Base-by-base conservation (phyloP, 2,113 vertebrate species). In the Anoplopoma fimbria region DNA sequence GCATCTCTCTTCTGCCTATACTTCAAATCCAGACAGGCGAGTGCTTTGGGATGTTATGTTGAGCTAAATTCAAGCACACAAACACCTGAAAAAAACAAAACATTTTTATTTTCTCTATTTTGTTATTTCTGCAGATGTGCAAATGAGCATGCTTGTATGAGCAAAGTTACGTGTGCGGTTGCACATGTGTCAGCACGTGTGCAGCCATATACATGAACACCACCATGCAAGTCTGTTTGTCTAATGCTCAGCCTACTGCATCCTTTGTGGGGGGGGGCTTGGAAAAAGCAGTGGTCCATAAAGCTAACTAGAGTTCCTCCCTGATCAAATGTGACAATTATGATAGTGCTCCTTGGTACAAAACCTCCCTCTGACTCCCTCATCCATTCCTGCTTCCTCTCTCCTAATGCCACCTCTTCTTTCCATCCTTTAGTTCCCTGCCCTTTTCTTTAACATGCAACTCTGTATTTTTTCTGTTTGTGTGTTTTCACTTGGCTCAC, bases 271-370 rank as follows among this genome's bases (percentile, higher is more conserved):
- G 83, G 75, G 80, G 75, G 80, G 80, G 86, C 78, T 67, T 25
- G 64, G 78, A 53, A 81, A 84, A 89, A 88, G 82, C 88, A 91
- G 77, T 71, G 84, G 84, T 84, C 88, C 84, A 89, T 93, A 91
- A 89, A 90, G 90, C 77, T 80, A 89, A 87, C 86, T 63, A 76
- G 63, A 84, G 79, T 83, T 87, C 82, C 83, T 92, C 87, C 75
- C 85, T 93, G 90, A 94, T 94, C 92, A 95, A 94, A 95, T 91
- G 91, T 90, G 92, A 94, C 93, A 93, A 93, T 95, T 90, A 94
- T 92, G 92, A 93, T 92, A 77, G 86, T 87, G 89, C 87, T 90
- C 62, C 84, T 76, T 83, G 81, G 84, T 87, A 86, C 85, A 86
- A 84, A 89, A 89, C 89, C 89, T 83, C 70, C 91, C 77, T 74